Evolutionary conservation across 53 echinoderm and acorn worm species (phyloP), one percentile per base, ranked within the genome.

Genomic region (Stichopus horrens): DNA sequence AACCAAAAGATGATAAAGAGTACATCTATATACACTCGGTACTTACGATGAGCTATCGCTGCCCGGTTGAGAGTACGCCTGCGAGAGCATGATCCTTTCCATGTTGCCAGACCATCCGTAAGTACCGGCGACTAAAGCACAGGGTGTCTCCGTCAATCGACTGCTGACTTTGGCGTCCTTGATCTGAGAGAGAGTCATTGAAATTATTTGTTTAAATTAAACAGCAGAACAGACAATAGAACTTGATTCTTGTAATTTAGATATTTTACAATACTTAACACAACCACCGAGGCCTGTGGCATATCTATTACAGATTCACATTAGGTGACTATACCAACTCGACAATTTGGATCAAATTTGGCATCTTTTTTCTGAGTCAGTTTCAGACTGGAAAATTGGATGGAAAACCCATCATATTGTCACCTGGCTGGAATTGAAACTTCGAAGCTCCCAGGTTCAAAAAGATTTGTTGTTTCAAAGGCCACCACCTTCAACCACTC

Each of bases 71-170:
- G 98, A 92, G 53, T 98, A 98, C 22, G 98, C 98, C 81, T 98
- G 98, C 52, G 98, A 90, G 86, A 91, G 94, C 98, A 98, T 98
- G 79, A 98, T 98, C 73, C 95, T 94, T 88, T 98, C 98, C 98
- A 98, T 98, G 91, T 98, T 98, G 11, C 95, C 98, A 77, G 98
- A 98, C 98, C 98, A 98, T 79, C 98, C 98, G 52, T 98, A 98
- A 58, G 94, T 91, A 81, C 98, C 95, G 16, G 98, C 98, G 1
- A 98, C 98, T 58, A 98, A 55, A 78, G 98, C 98, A 88, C 96
- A 96, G 14, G 98, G 98, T 9, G 98, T 94, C 14, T 95, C 92
- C 6, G 95, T 96, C 57, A 98, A 85, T 87, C 96, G 94, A 73
- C 94, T 89, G 4, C 94, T 96, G 53, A 98, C 73, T 74, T 95